Base-by-base conservation (phyloP, 2,113 vertebrate species). In the Apteryx owenii region DNA sequence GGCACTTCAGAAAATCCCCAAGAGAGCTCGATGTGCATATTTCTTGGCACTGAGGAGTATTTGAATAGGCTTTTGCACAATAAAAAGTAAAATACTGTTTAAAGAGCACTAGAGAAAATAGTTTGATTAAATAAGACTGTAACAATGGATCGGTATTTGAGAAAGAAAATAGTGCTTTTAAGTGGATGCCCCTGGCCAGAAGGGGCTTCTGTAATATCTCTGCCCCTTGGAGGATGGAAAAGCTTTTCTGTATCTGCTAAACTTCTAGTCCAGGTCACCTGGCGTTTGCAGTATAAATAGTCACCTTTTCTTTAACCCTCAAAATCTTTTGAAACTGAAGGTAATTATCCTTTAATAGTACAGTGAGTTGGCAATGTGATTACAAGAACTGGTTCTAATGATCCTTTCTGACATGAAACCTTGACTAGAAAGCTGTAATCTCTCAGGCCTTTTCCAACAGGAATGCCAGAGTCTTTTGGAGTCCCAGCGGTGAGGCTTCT, bases 361-460 rank as follows among this genome's bases (percentile, higher is more conserved):
- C 17, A 44, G 22, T 44, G 21, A 69, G 5, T 40, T 69, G 50
- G 69, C 54, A 87, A 36, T 33, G 22, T 48, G 23, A 46, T 66
- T 81, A 10, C 61, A n/a, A 70, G 29, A 44, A 72, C 10, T 51
- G 28, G 7, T 90, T 92, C 16, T 44, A 54, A 25, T 22, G 29
- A 92, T 20, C 22, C 71, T 44, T 81, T 76, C 22, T 65, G 44
- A 10, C 9, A 26, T 79, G 61, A 53, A 0, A 13, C 60, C 85
- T 92, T 92, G 68, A 77, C 54, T 51, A 26, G 48, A 38, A 18
- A 51, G 28, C 38, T 6, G 1, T 61, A 50, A 11, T 10, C 72
- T 80, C 90, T 81, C 48, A 81, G 64, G 13, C 80, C 61, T 80
- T 88, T 96, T 73, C 86, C 90, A 42, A 86, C 88, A 83, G 68